A percentile compares a stretch with the other conserved stretches of the same genome.
These are phyloP conservation scores for Opisthograptis luteolata DNA, from an alignment of 2,888 invertebrate species.

Conservation along the genomic window DNA sequence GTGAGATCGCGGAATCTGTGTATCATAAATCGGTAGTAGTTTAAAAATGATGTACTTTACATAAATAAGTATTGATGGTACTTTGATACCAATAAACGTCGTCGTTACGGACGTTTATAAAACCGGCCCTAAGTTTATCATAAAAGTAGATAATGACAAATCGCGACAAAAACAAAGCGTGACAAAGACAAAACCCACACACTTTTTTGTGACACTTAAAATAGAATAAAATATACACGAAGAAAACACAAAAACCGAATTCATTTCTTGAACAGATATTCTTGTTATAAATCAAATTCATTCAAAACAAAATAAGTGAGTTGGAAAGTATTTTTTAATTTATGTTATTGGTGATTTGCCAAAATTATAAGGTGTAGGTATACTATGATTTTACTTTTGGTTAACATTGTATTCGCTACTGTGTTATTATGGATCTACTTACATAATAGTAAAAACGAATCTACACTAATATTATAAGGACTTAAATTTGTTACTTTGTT, in stretches of 20 bases:
- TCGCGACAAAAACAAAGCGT: background rate
- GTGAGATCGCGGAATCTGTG: no score
- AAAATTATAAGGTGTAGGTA: constrained; percentile 38
- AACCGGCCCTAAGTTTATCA: no score
- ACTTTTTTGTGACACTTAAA: background rate
- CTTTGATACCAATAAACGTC: no score
- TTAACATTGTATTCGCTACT: constrained; percentile 12
- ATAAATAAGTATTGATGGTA: no score
- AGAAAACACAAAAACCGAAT: constrained; percentile 2
- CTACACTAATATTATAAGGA: no score
- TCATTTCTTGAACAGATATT: constrained; percentile 28
- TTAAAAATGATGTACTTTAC: no score
- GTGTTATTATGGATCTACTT: constrained; percentile 24
- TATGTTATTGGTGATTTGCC: constrained; percentile 45
- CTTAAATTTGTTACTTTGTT: no score
- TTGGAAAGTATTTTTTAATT: constrained; percentile 43
- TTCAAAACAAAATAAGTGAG: constrained; percentile 46
- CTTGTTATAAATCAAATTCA: constrained; percentile 38
- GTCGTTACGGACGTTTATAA: no score
- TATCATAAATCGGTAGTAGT: no score
- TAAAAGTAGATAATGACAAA: background rate
- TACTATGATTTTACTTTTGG: constrained; percentile 6
- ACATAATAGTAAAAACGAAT: constrained; percentile 13
- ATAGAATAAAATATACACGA: constrained; percentile 4
- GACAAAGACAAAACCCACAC: background rate